A percentile compares a stretch with the other conserved stretches of the same genome.
phyloP scores from a whole-genome alignment of 2,888 invertebrate genomes.

The Pemphredon lugubris region DNA sequence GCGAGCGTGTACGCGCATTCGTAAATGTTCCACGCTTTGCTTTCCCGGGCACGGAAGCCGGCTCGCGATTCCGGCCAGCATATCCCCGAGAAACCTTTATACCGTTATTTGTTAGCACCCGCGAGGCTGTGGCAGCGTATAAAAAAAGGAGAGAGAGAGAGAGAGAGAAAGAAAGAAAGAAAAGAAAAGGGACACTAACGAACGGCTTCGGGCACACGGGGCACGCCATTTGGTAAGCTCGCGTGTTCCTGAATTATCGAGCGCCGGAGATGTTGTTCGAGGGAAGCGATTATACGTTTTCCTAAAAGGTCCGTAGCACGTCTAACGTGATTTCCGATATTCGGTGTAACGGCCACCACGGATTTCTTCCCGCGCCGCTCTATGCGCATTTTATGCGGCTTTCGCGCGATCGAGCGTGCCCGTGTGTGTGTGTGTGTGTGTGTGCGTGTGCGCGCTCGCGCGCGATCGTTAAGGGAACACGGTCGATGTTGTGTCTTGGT shows the following conservation, averaged over 20 bases:
- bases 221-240: neutral
- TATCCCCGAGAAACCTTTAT: constrained; percentile 34
- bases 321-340: neutral
- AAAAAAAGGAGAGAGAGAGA: too few species aligned
- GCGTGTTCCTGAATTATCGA: constrained; percentile 18
- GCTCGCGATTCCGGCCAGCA: constrained; percentile 38
- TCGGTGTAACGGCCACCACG: neutral
- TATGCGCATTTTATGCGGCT: too few species aligned
- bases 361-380: too few species aligned
- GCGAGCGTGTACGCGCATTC: constrained; percentile 39
- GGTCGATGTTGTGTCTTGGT: neutral
- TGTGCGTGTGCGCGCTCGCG: too few species aligned
- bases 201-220: neutral
- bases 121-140: too few species aligned
- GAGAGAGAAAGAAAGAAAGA: too few species aligned
- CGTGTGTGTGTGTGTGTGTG: too few species aligned
- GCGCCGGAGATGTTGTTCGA: neutral
- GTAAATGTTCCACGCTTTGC: constrained; percentile 34
- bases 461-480: neutral
- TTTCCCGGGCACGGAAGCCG: constrained; percentile 34
- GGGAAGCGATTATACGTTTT: neutral
- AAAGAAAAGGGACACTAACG: neutral
- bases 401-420: too few species aligned
- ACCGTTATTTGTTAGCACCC: constrained; percentile 19
- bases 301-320: neutral